phyloP scores from a whole-genome alignment of 2,797 vertebrate species.

The Taeniopygia guttata region DNA sequence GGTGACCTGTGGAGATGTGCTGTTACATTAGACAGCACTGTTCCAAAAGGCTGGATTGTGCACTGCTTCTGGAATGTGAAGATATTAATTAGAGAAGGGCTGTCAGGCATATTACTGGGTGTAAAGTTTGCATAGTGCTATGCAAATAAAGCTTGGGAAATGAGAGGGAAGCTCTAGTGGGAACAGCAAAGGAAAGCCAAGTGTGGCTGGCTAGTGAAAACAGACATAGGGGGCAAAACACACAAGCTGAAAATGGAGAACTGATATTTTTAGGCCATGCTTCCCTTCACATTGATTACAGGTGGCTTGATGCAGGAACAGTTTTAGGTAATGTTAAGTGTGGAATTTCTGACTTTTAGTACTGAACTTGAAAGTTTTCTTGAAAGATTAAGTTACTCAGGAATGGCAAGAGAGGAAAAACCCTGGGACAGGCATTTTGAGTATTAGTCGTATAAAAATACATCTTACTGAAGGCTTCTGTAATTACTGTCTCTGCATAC shows the following conservation, averaged over 20 bases:
- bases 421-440: neutral
- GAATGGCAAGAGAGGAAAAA: neutral
- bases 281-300: neutral
- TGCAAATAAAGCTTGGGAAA: constrained; percentile 14
- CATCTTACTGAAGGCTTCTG: neutral
- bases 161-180: neutral
- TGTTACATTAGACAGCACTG: neutral
- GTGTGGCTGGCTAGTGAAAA: neutral
- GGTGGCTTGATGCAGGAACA: neutral
- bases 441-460: neutral
- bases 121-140: neutral
- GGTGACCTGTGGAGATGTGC: neutral
- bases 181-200: neutral
- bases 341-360: neutral
- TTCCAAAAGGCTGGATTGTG: constrained; percentile 12
- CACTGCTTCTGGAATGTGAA: neutral
- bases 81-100: neutral
- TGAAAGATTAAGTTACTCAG: neutral
- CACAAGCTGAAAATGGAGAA: neutral
- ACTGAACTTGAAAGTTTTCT: neutral
- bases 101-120: neutral
- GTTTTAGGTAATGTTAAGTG: neutral
- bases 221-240: neutral
- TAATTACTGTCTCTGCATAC: neutral
- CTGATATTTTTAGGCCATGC: neutral